phyloP scores from a whole-genome alignment of 2,888 invertebrate species.

The Tetramorium bicarinatum region DNA sequence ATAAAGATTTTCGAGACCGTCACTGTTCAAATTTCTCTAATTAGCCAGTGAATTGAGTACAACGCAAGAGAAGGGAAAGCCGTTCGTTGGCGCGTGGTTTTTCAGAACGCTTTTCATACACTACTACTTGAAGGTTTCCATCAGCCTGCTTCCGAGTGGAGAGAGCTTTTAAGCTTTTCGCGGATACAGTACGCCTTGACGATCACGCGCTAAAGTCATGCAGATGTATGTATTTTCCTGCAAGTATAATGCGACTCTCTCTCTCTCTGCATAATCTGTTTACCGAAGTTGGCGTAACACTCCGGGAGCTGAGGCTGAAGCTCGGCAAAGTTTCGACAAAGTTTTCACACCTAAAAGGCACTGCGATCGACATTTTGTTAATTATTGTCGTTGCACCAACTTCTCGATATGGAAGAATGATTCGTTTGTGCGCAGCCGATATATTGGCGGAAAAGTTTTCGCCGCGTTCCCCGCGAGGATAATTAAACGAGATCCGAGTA shows the following conservation, averaged over 20 bases:
- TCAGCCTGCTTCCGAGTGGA: slow-evolving; percentile 1
- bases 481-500: slow-evolving; percentile 8
- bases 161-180: not conserved
- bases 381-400: slow-evolving; percentile 76
- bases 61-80: slow-evolving; percentile 36
- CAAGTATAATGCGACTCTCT: slow-evolving; percentile 1
- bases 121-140: not conserved
- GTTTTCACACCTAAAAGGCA: slow-evolving; percentile 64
- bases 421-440: slow-evolving; percentile 46
- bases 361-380: slow-evolving; percentile 66
- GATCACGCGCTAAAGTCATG: slow-evolving; percentile 27
- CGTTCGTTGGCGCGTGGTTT: slow-evolving; percentile 27
- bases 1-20: not conserved
- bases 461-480: not conserved
- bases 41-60: slow-evolving; percentile 25
- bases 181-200: slow-evolving; percentile 16
- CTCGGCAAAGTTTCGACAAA: slow-evolving; percentile 52
- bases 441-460: slow-evolving; percentile 25
- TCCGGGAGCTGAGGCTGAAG: slow-evolving; percentile 53
- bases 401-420: slow-evolving; percentile 67
- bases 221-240: slow-evolving; percentile 12
- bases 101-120: slow-evolving; percentile 9
- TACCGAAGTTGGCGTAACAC: slow-evolving; percentile 64
- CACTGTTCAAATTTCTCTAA: slow-evolving; percentile 52
- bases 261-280: slow-evolving; percentile 18